Conservation (phyloP, 37 sponge, comb jelly and placozoan species). For the Halisarca cf. caerulea region DNA sequence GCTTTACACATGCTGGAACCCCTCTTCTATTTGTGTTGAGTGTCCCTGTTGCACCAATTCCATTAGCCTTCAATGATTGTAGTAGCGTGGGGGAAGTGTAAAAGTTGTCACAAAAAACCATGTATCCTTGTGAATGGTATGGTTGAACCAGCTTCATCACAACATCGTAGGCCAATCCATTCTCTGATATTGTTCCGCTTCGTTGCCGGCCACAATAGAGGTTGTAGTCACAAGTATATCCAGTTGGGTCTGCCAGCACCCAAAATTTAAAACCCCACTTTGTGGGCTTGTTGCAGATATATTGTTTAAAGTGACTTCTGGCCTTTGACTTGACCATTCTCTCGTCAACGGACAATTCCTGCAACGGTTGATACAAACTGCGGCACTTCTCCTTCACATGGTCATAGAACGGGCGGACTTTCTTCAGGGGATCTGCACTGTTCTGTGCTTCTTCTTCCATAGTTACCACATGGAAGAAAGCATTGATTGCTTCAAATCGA, state of each 20-base stretch:
- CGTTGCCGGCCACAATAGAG: not conserved
- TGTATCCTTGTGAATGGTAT: slow-evolving; percentile 41
- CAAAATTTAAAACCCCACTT: slow-evolving; percentile 38
- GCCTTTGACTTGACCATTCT: slow-evolving; percentile 16
- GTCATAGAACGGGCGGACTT: not conserved
- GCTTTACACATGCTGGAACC: slow-evolving; percentile 2
- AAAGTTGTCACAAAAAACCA: slow-evolving; percentile 42
- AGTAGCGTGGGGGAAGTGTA: slow-evolving; percentile 30
- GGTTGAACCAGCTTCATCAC: slow-evolving; percentile 20
- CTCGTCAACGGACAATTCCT: slow-evolving; percentile 7
- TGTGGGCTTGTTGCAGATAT: slow-evolving; percentile 31
- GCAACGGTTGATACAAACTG: not conserved
- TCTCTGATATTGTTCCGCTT: not conserved
- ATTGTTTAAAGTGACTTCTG: slow-evolving; percentile 20
- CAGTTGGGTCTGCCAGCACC: slow-evolving; percentile 25
- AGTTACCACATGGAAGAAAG: not conserved
- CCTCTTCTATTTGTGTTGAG: not conserved
- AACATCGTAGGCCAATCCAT: slow-evolving; percentile 39
- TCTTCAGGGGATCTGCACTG: not conserved
- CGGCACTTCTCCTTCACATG: slow-evolving; percentile 2
- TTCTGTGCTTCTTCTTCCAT: not conserved
- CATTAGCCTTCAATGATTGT: not conserved
- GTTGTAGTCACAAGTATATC: slow-evolving; percentile 35
- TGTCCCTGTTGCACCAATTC: slow-evolving; percentile 39
- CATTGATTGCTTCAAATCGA: slow-evolving; percentile 13